A percentile compares a stretch with the other conserved stretches of the same genome.
Conservation (phyloP, 2,113 vertebrate genomes). For the Myxocyprinus asiaticus region DNA sequence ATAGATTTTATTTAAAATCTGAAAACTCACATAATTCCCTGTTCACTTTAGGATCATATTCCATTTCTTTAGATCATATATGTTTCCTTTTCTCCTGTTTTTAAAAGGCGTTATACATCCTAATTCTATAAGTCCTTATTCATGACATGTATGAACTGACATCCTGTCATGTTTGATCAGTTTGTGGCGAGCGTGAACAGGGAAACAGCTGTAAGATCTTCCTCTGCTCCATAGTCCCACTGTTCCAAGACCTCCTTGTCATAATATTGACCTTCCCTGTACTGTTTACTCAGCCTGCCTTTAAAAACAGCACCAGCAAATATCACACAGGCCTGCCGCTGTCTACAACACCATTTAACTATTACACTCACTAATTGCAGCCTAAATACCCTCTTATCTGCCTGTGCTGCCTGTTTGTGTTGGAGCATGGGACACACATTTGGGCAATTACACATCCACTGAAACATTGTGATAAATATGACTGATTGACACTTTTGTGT, state of each 20-base stretch:
- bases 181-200: slow-evolving; percentile 52
- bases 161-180: slow-evolving; percentile 53
- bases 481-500: slow-evolving; percentile 47
- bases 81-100: background rate
- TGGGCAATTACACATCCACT: slow-evolving; percentile 51
- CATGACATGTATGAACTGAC: slow-evolving; percentile 13
- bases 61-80: no score
- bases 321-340: slow-evolving; percentile 64
- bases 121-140: slow-evolving; percentile 26
- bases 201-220: slow-evolving; percentile 59
- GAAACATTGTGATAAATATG: slow-evolving; percentile 36
- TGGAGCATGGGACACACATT: slow-evolving; percentile 58
- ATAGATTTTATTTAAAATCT: no score
- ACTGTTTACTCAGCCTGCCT: slow-evolving; percentile 72
- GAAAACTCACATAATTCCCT: background rate
- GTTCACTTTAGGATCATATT: background rate
- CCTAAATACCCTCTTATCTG: slow-evolving; percentile 68
- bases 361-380: slow-evolving; percentile 65
- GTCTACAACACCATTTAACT: slow-evolving; percentile 62
- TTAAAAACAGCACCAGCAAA: slow-evolving; percentile 75
- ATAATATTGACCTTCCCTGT: slow-evolving; percentile 79
- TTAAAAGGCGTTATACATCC: background rate
- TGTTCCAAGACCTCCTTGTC: slow-evolving; percentile 65
- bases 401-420: slow-evolving; percentile 69
- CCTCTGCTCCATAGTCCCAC: slow-evolving; percentile 55